Base-by-base conservation (phyloP, 1,140 invertebrate genomes). In the Drosophila melanica region DNA sequence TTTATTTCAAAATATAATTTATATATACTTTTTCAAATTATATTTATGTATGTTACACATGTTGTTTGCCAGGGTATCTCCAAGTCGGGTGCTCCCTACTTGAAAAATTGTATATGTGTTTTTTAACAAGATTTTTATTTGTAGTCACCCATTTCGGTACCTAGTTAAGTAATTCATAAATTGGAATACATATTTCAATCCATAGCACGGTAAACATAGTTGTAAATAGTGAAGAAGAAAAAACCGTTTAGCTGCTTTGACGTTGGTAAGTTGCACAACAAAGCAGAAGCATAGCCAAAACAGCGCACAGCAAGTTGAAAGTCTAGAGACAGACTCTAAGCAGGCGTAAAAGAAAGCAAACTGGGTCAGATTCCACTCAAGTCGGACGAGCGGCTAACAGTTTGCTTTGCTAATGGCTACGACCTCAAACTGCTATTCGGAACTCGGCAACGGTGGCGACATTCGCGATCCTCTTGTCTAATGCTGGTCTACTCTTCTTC, bases 351-450 rank as follows among this genome's bases (percentile, higher is more conserved):
- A 87, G 82, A 89, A 87, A 87, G 84, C 84, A 89, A 87, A 89
- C 79, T 87, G 30, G 82, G 82, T 79, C 87, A 84, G 82, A 87
- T 87, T 87, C 82, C 82, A 89, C 84, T 84, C 84, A 82, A 78
- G 48, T 75, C 77, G 77, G 69, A 55, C 75, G 57, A 57, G 53
- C 20, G 65, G 50, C 66, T 75, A 67, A 73, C 70, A 60, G 70
- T 73, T 67, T 73, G 55, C 53, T 73, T 73, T 54, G 64, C 70
- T 73, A 68, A 68, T 62, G 58, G 66, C 57, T 35, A 73, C 64
- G 64, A 68, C 70, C 64, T 73, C 64, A 59, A 73, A 68, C 58
- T 50, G 48, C 64, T 59, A 54, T 33, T 30, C 45, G 55, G 33
- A 58, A 35, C 63, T 47, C 10, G 20, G 18, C 39, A 42, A 66